These are phyloP conservation scores for Amblyopsis rosae DNA, from an alignment of 2,113 vertebrate genomes.

Conservation along the genomic window DNA sequence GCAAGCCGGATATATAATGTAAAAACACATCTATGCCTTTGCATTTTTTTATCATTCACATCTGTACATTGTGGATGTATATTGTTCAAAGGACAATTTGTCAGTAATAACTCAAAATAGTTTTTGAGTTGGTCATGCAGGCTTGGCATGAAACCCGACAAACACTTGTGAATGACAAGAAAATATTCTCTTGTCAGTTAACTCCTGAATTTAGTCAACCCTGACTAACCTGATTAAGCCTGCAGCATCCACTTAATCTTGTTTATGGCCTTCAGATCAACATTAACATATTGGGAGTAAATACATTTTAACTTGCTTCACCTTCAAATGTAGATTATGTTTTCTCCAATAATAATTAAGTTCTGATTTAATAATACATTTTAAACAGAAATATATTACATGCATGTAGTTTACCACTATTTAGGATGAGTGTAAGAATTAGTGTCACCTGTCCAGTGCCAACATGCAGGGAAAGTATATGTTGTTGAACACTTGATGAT, in stretches of 20 bases:
- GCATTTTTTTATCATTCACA: neutral
- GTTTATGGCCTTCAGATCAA: conserved; percentile 77
- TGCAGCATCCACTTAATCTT: conserved; percentile 74
- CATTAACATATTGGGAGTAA: conserved; percentile 72
- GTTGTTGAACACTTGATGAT: conserved; percentile 92
- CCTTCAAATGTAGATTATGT: too few species aligned
- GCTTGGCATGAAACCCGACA: conserved; percentile 15
- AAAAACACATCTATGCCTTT: neutral
- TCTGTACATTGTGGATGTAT: neutral
- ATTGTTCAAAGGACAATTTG: conserved; percentile 32
- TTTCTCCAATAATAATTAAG: neutral
- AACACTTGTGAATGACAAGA: conserved; percentile 33
- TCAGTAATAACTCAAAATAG: conserved; percentile 24
- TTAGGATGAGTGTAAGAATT: conserved; percentile 2
- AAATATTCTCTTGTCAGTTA: conserved; percentile 80
- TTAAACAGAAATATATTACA: neutral
- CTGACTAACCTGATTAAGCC: conserved; percentile 79
- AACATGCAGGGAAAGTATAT: conserved; percentile 94
- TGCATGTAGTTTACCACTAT: too few species aligned
- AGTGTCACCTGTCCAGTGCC: conserved; percentile 89
- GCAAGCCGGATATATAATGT: conserved; percentile 87
- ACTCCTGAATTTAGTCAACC: conserved; percentile 81
- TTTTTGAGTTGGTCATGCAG: conserved; percentile 22
- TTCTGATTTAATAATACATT: neutral
- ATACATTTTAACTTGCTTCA: conserved; percentile 24